phyloP scores from a whole-genome alignment of 1,140 invertebrate species.

The Drosophila albomicans region DNA sequence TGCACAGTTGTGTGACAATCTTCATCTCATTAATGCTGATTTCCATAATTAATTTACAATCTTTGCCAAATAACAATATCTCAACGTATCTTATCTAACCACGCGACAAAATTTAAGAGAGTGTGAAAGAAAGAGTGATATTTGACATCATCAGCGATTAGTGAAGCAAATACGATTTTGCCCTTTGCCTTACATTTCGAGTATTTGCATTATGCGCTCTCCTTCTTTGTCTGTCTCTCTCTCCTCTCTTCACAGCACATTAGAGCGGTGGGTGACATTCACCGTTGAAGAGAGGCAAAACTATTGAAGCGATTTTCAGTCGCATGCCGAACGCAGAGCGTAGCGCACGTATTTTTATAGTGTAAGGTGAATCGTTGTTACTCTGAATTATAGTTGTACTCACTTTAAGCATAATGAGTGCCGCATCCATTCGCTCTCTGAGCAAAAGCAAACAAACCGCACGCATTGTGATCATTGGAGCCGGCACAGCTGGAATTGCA shows the following conservation, averaged over 20 bases:
- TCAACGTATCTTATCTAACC: slow-evolving; percentile 13
- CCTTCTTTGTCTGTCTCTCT: no score
- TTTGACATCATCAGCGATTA: slow-evolving; percentile 4
- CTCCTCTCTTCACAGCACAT: slow-evolving; percentile 8
- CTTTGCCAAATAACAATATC: neutral
- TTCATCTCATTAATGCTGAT: slow-evolving; percentile 3
- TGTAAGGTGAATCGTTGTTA: neutral
- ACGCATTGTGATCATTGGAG: slow-evolving; percentile 86
- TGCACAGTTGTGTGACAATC: neutral
- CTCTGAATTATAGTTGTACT: neutral
- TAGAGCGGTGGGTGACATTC: neutral
- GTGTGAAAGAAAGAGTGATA: neutral
- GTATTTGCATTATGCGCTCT: neutral
- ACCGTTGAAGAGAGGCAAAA: slow-evolving; percentile 10
- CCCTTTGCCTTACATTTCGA: neutral
- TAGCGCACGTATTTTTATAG: slow-evolving; percentile 14
- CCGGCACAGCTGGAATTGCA: slow-evolving; percentile 87
- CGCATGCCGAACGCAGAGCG: slow-evolving; percentile 28
- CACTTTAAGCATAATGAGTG: slow-evolving; percentile 42
- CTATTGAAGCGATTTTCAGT: slow-evolving; percentile 38
- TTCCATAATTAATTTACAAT: slow-evolving; percentile 10
- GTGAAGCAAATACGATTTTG: slow-evolving; percentile 2
- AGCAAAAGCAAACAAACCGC: slow-evolving; percentile 62
- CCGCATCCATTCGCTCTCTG: slow-evolving; percentile 43
- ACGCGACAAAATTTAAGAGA: slow-evolving; percentile 26